Base-by-base conservation (phyloP, 92 coral and sea anemone genomes). In the Bergia sp. region DNA sequence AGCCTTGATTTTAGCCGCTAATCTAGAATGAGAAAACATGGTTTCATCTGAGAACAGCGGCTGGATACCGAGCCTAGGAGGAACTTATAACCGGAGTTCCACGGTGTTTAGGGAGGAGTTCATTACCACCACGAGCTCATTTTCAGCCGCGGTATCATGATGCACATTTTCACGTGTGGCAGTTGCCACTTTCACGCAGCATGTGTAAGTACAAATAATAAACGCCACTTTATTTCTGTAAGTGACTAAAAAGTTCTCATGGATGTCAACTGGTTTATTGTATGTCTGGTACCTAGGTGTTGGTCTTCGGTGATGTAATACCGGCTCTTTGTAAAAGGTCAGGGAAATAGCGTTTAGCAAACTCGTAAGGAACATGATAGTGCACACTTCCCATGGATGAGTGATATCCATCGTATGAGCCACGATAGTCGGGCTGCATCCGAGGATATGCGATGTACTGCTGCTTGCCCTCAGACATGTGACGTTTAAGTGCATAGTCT, bases 351-450 rank as follows among this genome's bases (percentile, higher is more conserved):
- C 80, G 80, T 44, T 76, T 76, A 44, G 50, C 49, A 40, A 76
- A 76, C 12, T 50, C 29, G 8, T 38, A 76, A 37, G 80, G 80
- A 76, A 76, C 80, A 5, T 50, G 80, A 76, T 76, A 76, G 50
- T 76, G 80, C 8, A 76, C 11, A 50, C 41, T 76, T 37, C 53
- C 12, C 80, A 3, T 41, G 49, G 80, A 61, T 20, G 69, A n/a
- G 9, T 7, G 53, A 76, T 76, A 76, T 41, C 3, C 20, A 40
- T 20, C 18, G 80, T 76, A 39, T 41, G 80, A 15, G 23, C 50
- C 36, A 39, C n/a, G 45, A 44, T 41, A 76, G 50, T 13, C 53
- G 80, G 80, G 80, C n/a, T 40, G 80, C 15, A 18, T 40, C 80
- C 11, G 50, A 18, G 23, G 80, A 76, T 76, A 76, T 16, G 50